A percentile compares a stretch with the other conserved stretches of the same genome.
Conservation (phyloP, 2,797 vertebrate genomes). For the Pseudochaenichthys georgianus region DNA sequence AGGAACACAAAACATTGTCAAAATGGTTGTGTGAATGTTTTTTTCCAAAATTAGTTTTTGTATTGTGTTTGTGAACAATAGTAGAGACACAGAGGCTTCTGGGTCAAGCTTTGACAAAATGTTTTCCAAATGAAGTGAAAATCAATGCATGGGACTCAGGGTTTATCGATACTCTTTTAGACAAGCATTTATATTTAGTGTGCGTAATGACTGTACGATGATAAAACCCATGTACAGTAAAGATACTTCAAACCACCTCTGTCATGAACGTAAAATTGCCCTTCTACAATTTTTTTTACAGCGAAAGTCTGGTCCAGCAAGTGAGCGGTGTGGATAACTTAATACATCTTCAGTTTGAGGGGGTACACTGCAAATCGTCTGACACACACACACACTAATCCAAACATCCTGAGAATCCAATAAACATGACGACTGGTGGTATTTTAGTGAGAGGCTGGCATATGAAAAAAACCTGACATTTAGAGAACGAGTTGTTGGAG, state of each 20-base stretch:
- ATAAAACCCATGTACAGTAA: background rate
- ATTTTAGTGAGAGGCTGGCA: conserved; percentile 64
- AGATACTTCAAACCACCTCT: background rate
- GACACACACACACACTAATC: conserved; percentile 30
- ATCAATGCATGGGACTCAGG: background rate
- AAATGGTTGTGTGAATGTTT: background rate
- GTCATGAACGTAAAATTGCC: conserved; percentile 22
- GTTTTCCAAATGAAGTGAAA: background rate
- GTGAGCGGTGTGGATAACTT: conserved; percentile 31
- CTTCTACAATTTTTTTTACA: conserved; percentile 15
- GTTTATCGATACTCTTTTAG: background rate
- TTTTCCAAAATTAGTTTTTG: conserved; percentile 1
- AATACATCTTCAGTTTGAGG: conserved; percentile 47
- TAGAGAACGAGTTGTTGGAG: conserved; percentile 37
- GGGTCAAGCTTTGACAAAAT: conserved; percentile 2
- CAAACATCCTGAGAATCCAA: conserved; percentile 58
- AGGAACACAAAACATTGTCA: conserved; percentile 11
- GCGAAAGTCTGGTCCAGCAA: background rate
- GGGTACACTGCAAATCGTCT: conserved; percentile 36
- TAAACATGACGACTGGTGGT: conserved; percentile 57
- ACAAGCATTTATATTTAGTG: background rate
- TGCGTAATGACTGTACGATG: background rate
- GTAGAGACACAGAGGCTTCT: background rate
- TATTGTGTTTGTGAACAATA: conserved; percentile 25
- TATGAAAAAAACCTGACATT: conserved; percentile 61